phyloP scores from a whole-genome alignment of 2,888 invertebrate genomes.

The Apodemia hepburni region DNA sequence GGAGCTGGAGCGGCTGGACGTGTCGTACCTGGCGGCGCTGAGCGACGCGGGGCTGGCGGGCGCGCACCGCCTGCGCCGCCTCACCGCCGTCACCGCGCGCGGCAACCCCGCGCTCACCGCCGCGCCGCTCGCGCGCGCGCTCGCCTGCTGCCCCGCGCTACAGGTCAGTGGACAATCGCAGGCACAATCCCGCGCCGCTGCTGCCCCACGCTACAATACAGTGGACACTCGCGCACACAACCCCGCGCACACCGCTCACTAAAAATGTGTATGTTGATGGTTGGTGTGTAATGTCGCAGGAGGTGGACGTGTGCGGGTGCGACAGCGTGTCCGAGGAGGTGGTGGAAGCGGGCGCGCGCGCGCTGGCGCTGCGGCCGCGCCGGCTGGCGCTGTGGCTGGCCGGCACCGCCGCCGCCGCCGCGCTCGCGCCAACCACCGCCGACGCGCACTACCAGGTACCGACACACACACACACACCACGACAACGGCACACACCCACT shows the following conservation, averaged over 20 bases:
- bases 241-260: conserved; percentile 28
- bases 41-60: conserved; percentile 44
- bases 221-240: conserved; percentile 26
- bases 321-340: conserved; percentile 52
- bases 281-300: conserved; percentile 36
- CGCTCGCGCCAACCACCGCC: not conserved
- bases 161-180: conserved; percentile 34
- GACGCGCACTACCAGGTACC: conserved; percentile 3
- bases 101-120: conserved; percentile 49
- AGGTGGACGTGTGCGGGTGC: conserved; percentile 62
- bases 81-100: conserved; percentile 40
- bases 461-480: not conserved
- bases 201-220: conserved; percentile 47
- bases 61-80: conserved; percentile 39
- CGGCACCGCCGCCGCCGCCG: conserved; percentile 43
- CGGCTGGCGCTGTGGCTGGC: conserved; percentile 47
- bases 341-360: conserved; percentile 42
- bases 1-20: conserved; percentile 47
- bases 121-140: conserved; percentile 42
- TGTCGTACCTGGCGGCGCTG: conserved; percentile 58
- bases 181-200: conserved; percentile 39
- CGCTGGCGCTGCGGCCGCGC: conserved; percentile 44
- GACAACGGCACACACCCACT: not conserved
- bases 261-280: too few species aligned
- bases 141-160: conserved; percentile 45